Evolutionary conservation across 2,113 vertebrate genomes (phyloP).

Genomic region (Morphnarchus princeps): DNA sequence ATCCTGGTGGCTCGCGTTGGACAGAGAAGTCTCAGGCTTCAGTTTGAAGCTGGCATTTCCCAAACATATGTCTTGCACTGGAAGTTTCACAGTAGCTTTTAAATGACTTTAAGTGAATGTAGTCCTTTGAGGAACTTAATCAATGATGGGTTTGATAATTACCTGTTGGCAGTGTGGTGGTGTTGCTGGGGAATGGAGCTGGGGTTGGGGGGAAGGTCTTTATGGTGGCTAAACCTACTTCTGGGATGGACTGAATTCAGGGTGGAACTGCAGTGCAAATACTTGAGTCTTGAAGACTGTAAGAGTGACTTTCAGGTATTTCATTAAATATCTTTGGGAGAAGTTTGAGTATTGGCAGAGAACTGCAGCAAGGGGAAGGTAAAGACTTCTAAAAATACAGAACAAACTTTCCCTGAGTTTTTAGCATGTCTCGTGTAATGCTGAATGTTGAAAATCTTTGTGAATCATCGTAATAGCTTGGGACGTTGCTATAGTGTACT

Average conservation of each 20-base stretch:
- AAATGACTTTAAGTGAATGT: background rate
- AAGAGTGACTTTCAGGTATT: background rate
- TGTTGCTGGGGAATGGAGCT: background rate
- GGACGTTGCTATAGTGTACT: background rate
- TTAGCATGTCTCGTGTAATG: background rate
- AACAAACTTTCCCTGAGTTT: background rate
- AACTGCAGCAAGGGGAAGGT: background rate
- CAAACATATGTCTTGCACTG: background rate
- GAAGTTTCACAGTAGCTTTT: background rate
- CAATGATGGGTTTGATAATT: background rate
- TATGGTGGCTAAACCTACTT: background rate
- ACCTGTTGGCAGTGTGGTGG: background rate
- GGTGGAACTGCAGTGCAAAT: background rate
- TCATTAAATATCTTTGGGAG: background rate
- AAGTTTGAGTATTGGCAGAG: background rate
- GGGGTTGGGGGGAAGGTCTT: background rate
- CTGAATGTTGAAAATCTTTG: background rate
- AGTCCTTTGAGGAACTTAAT: background rate
- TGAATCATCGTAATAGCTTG: background rate
- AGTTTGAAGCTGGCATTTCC: background rate
- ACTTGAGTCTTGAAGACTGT: background rate
- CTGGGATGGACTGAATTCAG: background rate
- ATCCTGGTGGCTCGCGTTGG: background rate
- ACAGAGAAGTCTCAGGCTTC: background rate
- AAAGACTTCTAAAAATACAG: background rate